Evolutionary conservation across 2,113 vertebrate genomes (phyloP), one percentile per base, ranked within the genome.

Genomic region (Cebidichthys violaceus): DNA sequence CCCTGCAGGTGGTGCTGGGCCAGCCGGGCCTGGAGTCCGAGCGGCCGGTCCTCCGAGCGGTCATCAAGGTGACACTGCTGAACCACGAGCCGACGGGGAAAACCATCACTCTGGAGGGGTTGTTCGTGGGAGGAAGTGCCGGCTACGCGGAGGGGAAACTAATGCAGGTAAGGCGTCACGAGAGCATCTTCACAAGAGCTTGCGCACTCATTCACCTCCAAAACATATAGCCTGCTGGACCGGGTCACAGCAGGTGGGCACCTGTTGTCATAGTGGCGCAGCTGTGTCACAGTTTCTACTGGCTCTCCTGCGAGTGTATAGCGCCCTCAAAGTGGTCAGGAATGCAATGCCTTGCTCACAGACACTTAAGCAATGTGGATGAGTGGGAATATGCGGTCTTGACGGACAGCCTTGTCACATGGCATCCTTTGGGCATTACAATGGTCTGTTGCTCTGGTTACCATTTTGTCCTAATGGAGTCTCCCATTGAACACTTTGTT

Each of bases 111-210:
- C 93, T 99, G 94, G 96, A 99, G 80, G 98, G 98, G 66, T 94
- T 97, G 83, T 99, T 99, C 79, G 97, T 97, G 20, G 96, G 94
- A 64, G 96, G 96, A 89, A 96, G 97, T 67, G 92, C 91, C 29
- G 96, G 96, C 69, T 94, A 94, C 13, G 98, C 98, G 0, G 97
- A 98, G 90, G 98, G 98, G 35, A 98, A 97, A 77, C 94, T 99
- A 39, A 97, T 99, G 91, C 98, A 99, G 98, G 98, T 98, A 96
- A 90, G 95, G 93, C 86, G 62, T 43, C 37, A 59, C 57, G 29
- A 15, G 27, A 17, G 31, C 13, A 11, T 13, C 15, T 14, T 13
- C 14, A 3, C 52, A 6, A 18, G 31, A 6, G 33, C 33, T 33
- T n/a, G n/a, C 10, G 9, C 35, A 27, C 22, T n/a, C 24, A 18